These are phyloP conservation scores for Xenus cinereus DNA, from an alignment of 2,113 vertebrate species.

Conservation along the genomic window DNA sequence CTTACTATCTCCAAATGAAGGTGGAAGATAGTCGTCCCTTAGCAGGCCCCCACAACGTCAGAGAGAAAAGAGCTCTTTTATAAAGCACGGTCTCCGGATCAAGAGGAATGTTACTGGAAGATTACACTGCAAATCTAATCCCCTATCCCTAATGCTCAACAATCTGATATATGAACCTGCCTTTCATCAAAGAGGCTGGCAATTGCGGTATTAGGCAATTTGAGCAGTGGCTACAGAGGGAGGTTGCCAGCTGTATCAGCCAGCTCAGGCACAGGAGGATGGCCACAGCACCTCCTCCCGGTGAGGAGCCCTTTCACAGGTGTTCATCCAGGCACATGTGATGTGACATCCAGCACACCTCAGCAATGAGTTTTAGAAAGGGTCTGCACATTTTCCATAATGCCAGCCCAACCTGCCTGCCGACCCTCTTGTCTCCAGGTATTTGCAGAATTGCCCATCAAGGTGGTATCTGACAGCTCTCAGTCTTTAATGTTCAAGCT, in stretches of 20 bases:
- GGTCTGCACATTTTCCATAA: neutral
- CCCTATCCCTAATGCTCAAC: neutral
- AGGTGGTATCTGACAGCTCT: neutral
- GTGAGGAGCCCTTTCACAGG: neutral
- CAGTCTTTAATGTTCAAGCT: neutral
- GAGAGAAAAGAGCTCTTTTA: constrained; percentile 20
- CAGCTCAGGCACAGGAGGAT: neutral
- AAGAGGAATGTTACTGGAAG: constrained; percentile 33
- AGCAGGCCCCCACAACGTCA: constrained; percentile 1
- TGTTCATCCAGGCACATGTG: neutral
- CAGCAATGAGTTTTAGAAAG: neutral
- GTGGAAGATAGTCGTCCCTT: neutral
- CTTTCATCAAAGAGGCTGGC: neutral
- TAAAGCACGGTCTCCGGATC: neutral
- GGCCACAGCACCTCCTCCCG: neutral
- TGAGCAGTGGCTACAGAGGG: neutral
- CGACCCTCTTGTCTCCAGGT: neutral
- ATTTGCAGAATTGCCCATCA: neutral
- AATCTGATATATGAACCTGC: neutral
- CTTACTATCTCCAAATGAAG: constrained; percentile 19
- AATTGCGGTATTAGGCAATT: neutral
- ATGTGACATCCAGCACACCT: neutral
- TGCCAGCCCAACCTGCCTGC: neutral
- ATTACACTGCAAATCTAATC: constrained; percentile 51
- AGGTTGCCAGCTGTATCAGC: neutral